Evolutionary conservation across 2,797 vertebrate genomes (phyloP).

Genomic region (Siniperca scherzeri): DNA sequence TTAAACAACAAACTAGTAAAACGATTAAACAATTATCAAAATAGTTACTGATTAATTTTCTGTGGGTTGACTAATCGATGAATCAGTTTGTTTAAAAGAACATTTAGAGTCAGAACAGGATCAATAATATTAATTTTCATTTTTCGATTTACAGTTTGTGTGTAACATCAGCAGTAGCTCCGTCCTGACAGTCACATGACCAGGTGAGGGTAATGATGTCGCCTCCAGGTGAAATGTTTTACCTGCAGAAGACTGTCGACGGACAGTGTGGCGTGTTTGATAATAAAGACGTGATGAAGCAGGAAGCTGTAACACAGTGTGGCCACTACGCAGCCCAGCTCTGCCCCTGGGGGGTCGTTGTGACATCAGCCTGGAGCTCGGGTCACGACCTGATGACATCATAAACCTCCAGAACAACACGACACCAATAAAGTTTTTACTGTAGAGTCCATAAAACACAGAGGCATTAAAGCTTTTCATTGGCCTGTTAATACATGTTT

Average conservation of each 20-base stretch:
- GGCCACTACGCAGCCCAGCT: no score
- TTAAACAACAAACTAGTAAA: neutral
- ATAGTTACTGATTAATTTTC: neutral
- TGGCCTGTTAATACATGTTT: neutral
- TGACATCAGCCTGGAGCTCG: neutral
- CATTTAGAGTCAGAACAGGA: neutral
- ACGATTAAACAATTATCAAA: neutral
- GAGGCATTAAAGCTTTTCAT: neutral
- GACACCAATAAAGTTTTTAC: conserved; percentile 19
- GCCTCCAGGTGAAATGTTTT: no score
- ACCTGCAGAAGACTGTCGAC: no score
- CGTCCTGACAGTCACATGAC: no score
- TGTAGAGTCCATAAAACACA: conserved; percentile 5
- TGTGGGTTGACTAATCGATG: neutral
- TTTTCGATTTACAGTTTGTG: no score
- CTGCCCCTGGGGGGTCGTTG: no score
- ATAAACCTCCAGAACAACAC: conserved; percentile 18
- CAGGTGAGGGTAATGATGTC: no score
- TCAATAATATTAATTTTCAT: no score
- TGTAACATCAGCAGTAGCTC: no score
- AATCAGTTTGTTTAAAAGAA: neutral
- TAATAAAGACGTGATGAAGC: no score
- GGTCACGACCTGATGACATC: conserved; percentile 23
- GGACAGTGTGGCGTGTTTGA: no score
- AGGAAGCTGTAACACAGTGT: no score